Conservation (phyloP, 2,888 invertebrate species). For the Melitaea athalia region DNA sequence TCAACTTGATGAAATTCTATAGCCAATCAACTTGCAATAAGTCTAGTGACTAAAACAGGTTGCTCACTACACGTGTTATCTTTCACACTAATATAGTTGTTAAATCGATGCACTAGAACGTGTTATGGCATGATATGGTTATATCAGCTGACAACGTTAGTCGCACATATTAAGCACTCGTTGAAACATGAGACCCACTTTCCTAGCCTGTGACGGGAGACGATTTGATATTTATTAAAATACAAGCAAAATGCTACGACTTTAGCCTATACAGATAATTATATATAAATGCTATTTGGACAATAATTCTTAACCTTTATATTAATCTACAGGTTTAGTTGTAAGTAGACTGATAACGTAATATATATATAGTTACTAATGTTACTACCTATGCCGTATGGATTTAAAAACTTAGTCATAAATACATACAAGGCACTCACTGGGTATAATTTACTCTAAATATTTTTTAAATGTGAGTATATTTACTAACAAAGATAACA, state of each 20-base stretch:
- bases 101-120: conserved; percentile 12
- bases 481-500: no score
- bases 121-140: conserved; percentile 20
- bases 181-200: conserved; percentile 31
- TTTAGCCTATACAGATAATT: not conserved
- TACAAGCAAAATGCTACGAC: not conserved
- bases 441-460: no score
- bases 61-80: conserved; percentile 8
- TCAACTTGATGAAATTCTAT: conserved; percentile 28
- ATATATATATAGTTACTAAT: no score
- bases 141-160: conserved; percentile 16
- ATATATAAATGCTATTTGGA: not conserved
- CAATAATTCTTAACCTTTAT: not conserved
- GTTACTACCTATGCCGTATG: no score
- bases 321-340: no score
- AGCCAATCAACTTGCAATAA: conserved; percentile 20
- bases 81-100: conserved; percentile 22
- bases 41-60: conserved; percentile 9
- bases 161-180: conserved; percentile 22
- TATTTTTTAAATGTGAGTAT: no score
- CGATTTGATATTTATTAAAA: conserved; percentile 21
- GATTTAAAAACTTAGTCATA: no score
- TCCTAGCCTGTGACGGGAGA: conserved; percentile 17
- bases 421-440: no score
- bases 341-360: no score